Conservation (phyloP, 2,888 invertebrate genomes). For the Ochropleura plecta region DNA sequence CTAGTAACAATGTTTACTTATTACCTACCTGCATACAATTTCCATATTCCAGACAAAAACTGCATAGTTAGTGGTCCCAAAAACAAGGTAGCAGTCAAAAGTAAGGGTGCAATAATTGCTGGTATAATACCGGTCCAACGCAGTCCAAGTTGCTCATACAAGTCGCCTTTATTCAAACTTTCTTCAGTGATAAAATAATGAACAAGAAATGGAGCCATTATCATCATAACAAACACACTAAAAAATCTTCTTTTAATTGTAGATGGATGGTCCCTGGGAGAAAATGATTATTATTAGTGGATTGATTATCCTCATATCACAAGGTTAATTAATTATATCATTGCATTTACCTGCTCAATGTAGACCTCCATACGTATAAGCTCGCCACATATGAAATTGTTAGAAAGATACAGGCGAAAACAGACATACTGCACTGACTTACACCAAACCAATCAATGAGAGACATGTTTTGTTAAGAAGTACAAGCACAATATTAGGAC, state of each 20-base stretch:
- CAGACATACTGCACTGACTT: conserved; percentile 90
- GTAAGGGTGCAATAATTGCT: conserved; percentile 93
- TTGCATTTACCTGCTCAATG: conserved; percentile 92
- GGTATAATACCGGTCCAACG: conserved; percentile 93
- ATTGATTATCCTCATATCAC: background rate
- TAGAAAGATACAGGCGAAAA: conserved; percentile 94
- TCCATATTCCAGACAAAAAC: conserved; percentile 92
- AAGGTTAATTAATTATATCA: conserved; percentile 9
- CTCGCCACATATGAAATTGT: conserved; percentile 96
- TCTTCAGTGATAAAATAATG: conserved; percentile 93
- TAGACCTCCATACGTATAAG: conserved; percentile 96
- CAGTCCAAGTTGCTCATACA: conserved; percentile 94
- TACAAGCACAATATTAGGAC: conserved; percentile 23
- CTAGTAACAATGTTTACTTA: background rate
- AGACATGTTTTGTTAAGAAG: conserved; percentile 55
- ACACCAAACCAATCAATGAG: conserved; percentile 70
- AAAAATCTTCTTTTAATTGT: conserved; percentile 97
- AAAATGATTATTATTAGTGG: conserved; percentile 10
- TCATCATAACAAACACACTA: conserved; percentile 95
- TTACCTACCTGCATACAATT: conserved; percentile 93
- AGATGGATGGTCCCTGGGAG: conserved; percentile 95
- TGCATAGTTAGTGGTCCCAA: conserved; percentile 95
- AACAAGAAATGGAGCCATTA: conserved; percentile 94
- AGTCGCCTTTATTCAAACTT: conserved; percentile 90
- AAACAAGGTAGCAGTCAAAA: conserved; percentile 95